phyloP scores from a whole-genome alignment of 1,140 invertebrate species.

The Agrilus planipennis region DNA sequence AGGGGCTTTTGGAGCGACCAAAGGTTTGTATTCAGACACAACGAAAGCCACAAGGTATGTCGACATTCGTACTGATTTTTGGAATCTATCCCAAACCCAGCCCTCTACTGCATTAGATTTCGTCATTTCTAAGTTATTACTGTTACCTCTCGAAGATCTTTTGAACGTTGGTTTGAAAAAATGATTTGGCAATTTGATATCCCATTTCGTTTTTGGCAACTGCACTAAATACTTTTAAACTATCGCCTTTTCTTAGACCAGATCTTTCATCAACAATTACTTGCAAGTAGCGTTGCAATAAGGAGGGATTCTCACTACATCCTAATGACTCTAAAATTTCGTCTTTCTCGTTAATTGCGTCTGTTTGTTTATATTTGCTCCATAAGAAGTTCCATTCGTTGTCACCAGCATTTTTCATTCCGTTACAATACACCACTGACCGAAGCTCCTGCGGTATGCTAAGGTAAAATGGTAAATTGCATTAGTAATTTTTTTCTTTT shows the following conservation, averaged over 20 bases:
- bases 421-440: not conserved
- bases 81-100: constrained; percentile 55
- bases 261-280: constrained; percentile 45
- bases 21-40: constrained; percentile 60
- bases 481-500: not conserved
- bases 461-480: not conserved
- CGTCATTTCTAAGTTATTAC: too few species aligned
- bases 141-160: too few species aligned
- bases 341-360: constrained; percentile 54
- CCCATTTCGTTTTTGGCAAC: constrained; percentile 45
- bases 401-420: constrained; percentile 40
- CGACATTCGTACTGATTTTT: constrained; percentile 63
- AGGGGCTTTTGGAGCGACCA: constrained; percentile 34
- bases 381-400: constrained; percentile 75
- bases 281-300: constrained; percentile 58
- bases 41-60: constrained; percentile 71
- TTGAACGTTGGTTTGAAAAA: too few species aligned
- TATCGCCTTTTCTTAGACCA: constrained; percentile 59
- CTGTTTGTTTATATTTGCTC: constrained; percentile 53
- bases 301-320: constrained; percentile 59
- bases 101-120: constrained; percentile 26
- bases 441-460: constrained; percentile 6
- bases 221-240: constrained; percentile 43
- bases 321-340: constrained; percentile 53
- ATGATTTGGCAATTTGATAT: constrained; percentile 45